Evolutionary conservation across 2,113 vertebrate species (phyloP), one percentile per base, ranked within the genome.

Genomic region (Paratilapia polleni): DNA sequence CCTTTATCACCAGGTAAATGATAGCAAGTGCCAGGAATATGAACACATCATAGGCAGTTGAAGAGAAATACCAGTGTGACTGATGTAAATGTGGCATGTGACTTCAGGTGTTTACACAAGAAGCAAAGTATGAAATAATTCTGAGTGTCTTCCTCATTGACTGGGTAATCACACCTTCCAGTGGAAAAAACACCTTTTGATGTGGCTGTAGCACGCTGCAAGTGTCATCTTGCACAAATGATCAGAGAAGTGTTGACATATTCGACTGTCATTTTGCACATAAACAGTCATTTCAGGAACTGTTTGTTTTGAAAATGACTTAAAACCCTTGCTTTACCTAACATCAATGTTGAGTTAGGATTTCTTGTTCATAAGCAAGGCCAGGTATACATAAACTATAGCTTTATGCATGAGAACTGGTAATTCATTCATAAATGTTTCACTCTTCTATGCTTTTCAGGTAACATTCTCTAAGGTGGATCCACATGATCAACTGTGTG

Each of bases 401-500:
- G 4, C 34, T 54, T 54, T 60, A 13, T 79, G 17, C 10, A 4
- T 6, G 8, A 17, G 19, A n/a, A 8, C 3, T 70, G 5, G 15
- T 56, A 47, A 34, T 52, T 77, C 6, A 14, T 28, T 87, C 6
- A 19, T 19, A 9, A n/a, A n/a, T 54, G 8, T 64, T 62, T 5
- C 0, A 11, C 78, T 74, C 10, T n/a, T 79, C 19, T 66, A 14
- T 89, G 11, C 6, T 68, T 93, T 92, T 68, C 92, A 97, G 97
- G 91, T 97, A 19, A 93, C 87, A 62, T 98, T 96, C 89, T 90
- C 92, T 36, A 88, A 88, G 63, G 96, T 98, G 82, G 97, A 98
- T 81, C 95, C 97, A 64, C 97, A 97, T 64, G 96, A 97, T 26
- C 88, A 92, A 5, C 95, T 98, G 60, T 98, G 97, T 80, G 94